A percentile compares a stretch with the other conserved stretches of the same genome.
These are phyloP conservation scores for Tanytarsus gracilentus DNA, from an alignment of 2,888 invertebrate species.

Conservation along the genomic window DNA sequence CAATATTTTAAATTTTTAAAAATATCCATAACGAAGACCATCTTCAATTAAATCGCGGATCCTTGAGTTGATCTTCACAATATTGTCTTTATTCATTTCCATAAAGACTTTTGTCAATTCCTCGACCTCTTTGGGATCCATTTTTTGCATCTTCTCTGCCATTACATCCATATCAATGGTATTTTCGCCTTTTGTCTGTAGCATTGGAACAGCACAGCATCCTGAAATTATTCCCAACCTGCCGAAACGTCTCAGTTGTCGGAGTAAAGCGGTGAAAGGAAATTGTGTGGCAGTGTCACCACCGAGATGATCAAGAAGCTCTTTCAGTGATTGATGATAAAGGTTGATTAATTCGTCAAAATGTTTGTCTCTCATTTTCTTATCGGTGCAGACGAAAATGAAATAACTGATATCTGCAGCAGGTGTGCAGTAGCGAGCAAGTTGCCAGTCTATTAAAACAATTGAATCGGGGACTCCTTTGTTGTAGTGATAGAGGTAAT, in stretches of 20 bases:
- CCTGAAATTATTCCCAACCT: constrained; percentile 29
- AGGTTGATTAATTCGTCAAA: constrained; percentile 28
- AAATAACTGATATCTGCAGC: constrained; percentile 31
- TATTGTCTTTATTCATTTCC: not conserved
- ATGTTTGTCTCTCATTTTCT: constrained; percentile 26
- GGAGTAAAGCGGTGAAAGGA: constrained; percentile 28
- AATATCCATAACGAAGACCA: constrained; percentile 4
- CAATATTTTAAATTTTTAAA: not conserved
- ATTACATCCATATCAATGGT: constrained; percentile 27
- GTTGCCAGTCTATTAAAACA: constrained; percentile 31
- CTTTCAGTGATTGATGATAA: constrained; percentile 29
- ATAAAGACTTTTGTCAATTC: not conserved
- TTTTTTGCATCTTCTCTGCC: constrained; percentile 11
- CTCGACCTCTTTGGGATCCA: not conserved
- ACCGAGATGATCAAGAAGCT: constrained; percentile 29
- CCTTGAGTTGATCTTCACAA: not conserved
- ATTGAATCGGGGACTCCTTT: constrained; percentile 25
- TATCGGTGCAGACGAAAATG: constrained; percentile 30
- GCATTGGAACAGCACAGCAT: constrained; percentile 27
- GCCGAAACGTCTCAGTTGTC: constrained; percentile 29
- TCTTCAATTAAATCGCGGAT: not conserved
- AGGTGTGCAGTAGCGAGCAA: constrained; percentile 30
- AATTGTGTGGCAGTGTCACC: constrained; percentile 29
- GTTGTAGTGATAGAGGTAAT: constrained; percentile 29
- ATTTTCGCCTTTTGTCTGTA: constrained; percentile 7